These are phyloP conservation scores for Ornithoptera alexandrae DNA, from an alignment of 2,888 invertebrate species.

Conservation along the genomic window DNA sequence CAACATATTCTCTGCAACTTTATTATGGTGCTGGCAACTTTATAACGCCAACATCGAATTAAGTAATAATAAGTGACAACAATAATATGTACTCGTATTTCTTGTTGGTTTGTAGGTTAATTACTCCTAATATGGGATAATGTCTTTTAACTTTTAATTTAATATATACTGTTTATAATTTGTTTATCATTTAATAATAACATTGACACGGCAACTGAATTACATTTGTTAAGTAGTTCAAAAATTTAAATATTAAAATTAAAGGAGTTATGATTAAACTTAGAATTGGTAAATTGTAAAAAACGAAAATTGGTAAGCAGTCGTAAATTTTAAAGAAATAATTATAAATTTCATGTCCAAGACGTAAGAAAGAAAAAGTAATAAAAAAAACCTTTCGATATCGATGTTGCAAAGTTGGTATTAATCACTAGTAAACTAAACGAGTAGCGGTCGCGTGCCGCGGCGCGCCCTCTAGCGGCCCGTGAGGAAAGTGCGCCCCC, in stretches of 20 bases:
- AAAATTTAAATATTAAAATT: too few relatives aligned
- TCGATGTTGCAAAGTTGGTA: neutral
- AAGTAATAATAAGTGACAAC: constrained; percentile 21
- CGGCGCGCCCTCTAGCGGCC: constrained; percentile 56
- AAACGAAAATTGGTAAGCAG: too few relatives aligned
- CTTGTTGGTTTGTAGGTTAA: constrained; percentile 19
- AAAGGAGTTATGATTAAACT: too few relatives aligned
- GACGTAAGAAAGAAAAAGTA: too few relatives aligned
- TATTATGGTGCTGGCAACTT: neutral
- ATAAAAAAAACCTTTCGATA: neutral
- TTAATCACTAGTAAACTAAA: constrained; percentile 43
- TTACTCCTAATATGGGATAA: constrained; percentile 8
- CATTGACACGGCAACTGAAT: too few relatives aligned
- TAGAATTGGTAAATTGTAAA: too few relatives aligned
- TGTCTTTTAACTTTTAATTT: neutral
- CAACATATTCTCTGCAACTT: constrained; percentile 2
- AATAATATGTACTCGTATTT: constrained; percentile 12
- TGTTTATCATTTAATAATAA: neutral
- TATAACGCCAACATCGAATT: constrained; percentile 8
- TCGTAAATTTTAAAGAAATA: too few relatives aligned
- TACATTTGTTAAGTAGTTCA: too few relatives aligned
- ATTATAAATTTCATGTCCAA: too few relatives aligned
- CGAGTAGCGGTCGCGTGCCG: constrained; percentile 73
- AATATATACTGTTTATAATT: neutral
- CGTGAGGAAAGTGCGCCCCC: constrained; percentile 57